Percentiles rank a stretch among this genome's conserved stretches.
Evolutionary conservation across 1,140 invertebrate genomes (phyloP).

Genomic region (Anthonomus grandis): DNA sequence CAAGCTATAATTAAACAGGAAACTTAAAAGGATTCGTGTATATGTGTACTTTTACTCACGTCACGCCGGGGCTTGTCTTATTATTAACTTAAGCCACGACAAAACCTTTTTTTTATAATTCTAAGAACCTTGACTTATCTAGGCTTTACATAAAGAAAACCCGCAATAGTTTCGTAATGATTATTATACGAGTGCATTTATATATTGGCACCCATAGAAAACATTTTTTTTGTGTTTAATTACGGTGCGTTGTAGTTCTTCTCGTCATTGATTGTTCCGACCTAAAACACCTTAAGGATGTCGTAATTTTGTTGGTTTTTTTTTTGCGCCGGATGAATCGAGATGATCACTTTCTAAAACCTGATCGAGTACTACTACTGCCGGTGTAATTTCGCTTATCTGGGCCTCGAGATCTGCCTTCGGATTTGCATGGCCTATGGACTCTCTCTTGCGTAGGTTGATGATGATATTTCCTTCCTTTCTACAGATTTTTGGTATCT

Average conservation of each 20-base stretch:
- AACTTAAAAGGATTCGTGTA: conserved; percentile 12
- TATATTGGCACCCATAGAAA: too few relatives aligned
- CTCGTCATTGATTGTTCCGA: too few relatives aligned
- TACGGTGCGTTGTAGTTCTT: too few relatives aligned
- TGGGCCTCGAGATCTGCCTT: neutral
- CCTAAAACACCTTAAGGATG: too few relatives aligned
- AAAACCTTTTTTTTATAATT: conserved; percentile 1
- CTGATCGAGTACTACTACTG: too few relatives aligned
- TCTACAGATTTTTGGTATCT: too few relatives aligned
- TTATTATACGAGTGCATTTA: too few relatives aligned
- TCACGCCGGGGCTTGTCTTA: conserved; percentile 3
- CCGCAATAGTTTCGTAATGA: too few relatives aligned
- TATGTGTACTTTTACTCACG: conserved; percentile 15
- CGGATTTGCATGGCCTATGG: conserved; percentile 1
- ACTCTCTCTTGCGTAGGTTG: conserved; percentile 3
- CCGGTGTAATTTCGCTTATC: conserved; percentile 1
- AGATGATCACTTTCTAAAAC: conserved; percentile 5
- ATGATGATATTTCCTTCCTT: too few relatives aligned
- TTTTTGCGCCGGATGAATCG: too few relatives aligned
- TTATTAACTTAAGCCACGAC: neutral
- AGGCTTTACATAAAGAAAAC: conserved; percentile 13
- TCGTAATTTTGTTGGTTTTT: too few relatives aligned
- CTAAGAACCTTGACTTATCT: conserved; percentile 11
- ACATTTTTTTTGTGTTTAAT: too few relatives aligned
- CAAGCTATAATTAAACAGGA: conserved; percentile 9